phyloP scores from a whole-genome alignment of 2,113 vertebrate genomes.

The Hymenochirus boettgeri region DNA sequence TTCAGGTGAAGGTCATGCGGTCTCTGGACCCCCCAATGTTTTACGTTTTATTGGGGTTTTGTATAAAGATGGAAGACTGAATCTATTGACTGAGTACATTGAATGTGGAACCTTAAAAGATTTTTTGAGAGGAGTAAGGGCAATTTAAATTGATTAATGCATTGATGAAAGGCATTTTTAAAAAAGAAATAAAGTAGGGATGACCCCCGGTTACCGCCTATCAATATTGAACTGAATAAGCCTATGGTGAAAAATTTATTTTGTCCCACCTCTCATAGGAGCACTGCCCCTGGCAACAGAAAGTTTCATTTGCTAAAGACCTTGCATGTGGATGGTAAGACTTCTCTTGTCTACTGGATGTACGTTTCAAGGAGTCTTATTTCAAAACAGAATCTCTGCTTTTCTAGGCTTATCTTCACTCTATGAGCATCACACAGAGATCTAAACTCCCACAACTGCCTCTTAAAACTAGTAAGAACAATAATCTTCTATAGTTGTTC shows the following conservation, averaged over 20 bases:
- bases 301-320: conserved; percentile 88
- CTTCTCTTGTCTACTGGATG: too few relatives aligned
- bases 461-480: conserved; percentile 83
- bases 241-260: too few relatives aligned
- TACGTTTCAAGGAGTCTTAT: too few relatives aligned
- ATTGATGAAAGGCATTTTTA: too few relatives aligned
- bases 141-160: too few relatives aligned
- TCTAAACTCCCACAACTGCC: conserved; percentile 91
- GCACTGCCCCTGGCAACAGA: conserved; percentile 86
- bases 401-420: conserved; percentile 87
- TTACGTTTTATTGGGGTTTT: conserved; percentile 93
- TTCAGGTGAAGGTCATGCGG: conserved; percentile 95
- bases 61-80: conserved; percentile 94
- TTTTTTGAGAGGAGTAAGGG: conserved; percentile 82
- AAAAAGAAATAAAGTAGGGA: too few relatives aligned
- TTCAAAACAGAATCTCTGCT: conserved; percentile 9
- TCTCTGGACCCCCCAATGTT: conserved; percentile 86
- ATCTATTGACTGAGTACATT: conserved; percentile 91
- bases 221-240: too few relatives aligned
- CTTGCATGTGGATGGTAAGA: conserved; percentile 94
- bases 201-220: too few relatives aligned
- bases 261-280: conserved; percentile 70
- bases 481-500: too few relatives aligned
- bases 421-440: conserved; percentile 89
- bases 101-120: conserved; percentile 94